Conservation (phyloP, 2,888 invertebrate genomes). For the Agriopis aurantiaria region DNA sequence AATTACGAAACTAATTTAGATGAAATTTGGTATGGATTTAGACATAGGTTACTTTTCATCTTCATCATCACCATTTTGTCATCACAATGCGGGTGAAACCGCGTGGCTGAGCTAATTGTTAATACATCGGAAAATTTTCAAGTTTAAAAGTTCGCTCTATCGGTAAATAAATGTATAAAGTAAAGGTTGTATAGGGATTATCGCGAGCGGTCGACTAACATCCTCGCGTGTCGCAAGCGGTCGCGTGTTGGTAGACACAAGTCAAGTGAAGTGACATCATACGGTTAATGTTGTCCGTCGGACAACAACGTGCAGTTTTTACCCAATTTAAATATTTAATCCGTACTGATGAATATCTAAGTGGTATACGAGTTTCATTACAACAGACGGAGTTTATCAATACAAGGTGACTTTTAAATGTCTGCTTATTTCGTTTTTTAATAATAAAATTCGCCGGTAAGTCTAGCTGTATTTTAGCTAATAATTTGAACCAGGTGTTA, state of each 20-base stretch:
- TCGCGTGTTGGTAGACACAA: slow-evolving; percentile 65
- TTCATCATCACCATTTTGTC: too few species aligned
- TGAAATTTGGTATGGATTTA: too few species aligned
- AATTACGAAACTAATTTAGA: too few species aligned
- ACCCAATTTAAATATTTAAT: slow-evolving; percentile 24
- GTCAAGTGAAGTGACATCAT: slow-evolving; percentile 76
- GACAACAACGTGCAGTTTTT: slow-evolving; percentile 26
- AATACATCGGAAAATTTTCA: background rate
- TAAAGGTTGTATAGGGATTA: slow-evolving; percentile 62
- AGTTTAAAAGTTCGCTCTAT: slow-evolving; percentile 12
- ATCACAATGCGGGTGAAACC: too few species aligned
- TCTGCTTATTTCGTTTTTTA: background rate
- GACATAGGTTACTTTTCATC: too few species aligned
- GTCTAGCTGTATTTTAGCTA: background rate
- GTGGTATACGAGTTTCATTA: slow-evolving; percentile 33
- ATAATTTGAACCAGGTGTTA: slow-evolving; percentile 13
- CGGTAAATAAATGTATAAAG: slow-evolving; percentile 21
- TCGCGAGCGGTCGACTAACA: slow-evolving; percentile 61
- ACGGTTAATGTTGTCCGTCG: slow-evolving; percentile 39
- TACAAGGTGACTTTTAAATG: slow-evolving; percentile 17
- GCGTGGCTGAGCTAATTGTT: too few species aligned
- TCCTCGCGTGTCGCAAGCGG: slow-evolving; percentile 62
- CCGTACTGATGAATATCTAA: slow-evolving; percentile 28
- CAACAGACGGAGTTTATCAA: slow-evolving; percentile 9
- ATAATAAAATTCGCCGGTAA: background rate